phyloP scores from a whole-genome alignment of 1,140 invertebrate genomes.

The Drosophila burlai region DNA sequence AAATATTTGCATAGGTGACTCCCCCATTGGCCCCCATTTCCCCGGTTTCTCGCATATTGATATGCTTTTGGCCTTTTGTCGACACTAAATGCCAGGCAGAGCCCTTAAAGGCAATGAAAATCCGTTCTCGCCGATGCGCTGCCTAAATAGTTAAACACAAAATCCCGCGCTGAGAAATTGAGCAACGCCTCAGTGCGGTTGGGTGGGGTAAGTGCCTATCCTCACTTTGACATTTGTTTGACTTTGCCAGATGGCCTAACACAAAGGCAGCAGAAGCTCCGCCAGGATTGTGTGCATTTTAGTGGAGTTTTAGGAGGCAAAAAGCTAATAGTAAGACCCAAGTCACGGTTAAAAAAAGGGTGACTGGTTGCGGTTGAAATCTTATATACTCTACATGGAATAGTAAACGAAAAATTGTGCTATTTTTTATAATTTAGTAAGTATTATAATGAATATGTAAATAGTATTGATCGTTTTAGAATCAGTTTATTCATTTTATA shows the following conservation, averaged over 20 bases:
- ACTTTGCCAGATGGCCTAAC: slow-evolving; percentile 35
- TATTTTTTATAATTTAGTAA: neutral
- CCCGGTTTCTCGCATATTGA: slow-evolving; percentile 52
- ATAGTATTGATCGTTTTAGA: neutral
- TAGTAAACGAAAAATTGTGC: neutral
- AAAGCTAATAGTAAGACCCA: slow-evolving; percentile 2
- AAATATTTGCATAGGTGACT: slow-evolving; percentile 70
- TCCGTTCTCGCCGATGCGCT: slow-evolving; percentile 11
- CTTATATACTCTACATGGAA: neutral
- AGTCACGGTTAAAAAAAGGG: neutral
- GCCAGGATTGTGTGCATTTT: slow-evolving; percentile 22
- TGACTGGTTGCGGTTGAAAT: neutral
- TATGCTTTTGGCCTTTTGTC: slow-evolving; percentile 59
- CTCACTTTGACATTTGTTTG: slow-evolving; percentile 55
- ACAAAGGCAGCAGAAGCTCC: slow-evolving; percentile 9
- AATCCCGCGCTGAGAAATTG: slow-evolving; percentile 32
- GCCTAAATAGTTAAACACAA: slow-evolving; percentile 56
- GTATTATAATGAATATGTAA: neutral
- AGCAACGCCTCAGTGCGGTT: slow-evolving; percentile 5
- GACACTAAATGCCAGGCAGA: slow-evolving; percentile 43
- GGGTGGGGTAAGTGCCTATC: neutral
- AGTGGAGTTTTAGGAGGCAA: slow-evolving; percentile 8
- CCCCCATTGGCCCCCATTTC: slow-evolving; percentile 1
- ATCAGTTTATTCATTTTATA: neutral
- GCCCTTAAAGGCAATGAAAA: slow-evolving; percentile 44